Evolutionary conservation across 2,797 vertebrate genomes (phyloP), one percentile per base, ranked within the genome.

Genomic region (Cuculus canorus): DNA sequence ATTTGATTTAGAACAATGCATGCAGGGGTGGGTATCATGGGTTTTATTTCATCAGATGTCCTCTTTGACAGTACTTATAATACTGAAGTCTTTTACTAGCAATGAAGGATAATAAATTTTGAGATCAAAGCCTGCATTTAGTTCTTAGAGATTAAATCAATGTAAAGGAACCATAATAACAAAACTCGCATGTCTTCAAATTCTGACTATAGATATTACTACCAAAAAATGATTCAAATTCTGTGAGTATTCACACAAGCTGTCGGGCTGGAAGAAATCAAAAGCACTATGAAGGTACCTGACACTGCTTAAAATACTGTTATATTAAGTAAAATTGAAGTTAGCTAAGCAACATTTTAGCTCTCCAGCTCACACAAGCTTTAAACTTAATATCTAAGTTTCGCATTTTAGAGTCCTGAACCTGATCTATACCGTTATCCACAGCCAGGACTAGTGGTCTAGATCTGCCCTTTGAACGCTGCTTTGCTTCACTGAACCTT

Each of bases 1-100:
- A 60, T 68, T 96, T 91, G 39, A 84, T 64, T 86, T 43, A 57
- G 82, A 83, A 75, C 93, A 91, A 84, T 1, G 23, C 71, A 94
- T 81, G 91, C 89, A 95, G 41, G 25, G 48, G 43, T 50, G 68
- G 28, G 66, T 21, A 82, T 25, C 47, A 47, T 0, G 24, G 4
- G 60, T 88, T 71, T 68, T 54, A 88, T 77, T 75, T 92, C 43
- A 81, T 70, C n/a, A 63, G 48, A 48, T 50, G 24, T 47, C 90
- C 50, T 68, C 78, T 88, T 79, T 54, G 64, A 90, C 64, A 88
- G n/a, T 53, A 76, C 22, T 81, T 14, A 11, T 25, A 86, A 76
- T 9, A 90, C 9, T 69, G 19, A 72, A 84, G 45, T 30, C 48
- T 53, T 94, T 82, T 84, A 87, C 10, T 39, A 70, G 43, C 33